These are phyloP conservation scores for Mesoclemmys tuberculata DNA, from an alignment of 2,113 vertebrate species.

Conservation along the genomic window DNA sequence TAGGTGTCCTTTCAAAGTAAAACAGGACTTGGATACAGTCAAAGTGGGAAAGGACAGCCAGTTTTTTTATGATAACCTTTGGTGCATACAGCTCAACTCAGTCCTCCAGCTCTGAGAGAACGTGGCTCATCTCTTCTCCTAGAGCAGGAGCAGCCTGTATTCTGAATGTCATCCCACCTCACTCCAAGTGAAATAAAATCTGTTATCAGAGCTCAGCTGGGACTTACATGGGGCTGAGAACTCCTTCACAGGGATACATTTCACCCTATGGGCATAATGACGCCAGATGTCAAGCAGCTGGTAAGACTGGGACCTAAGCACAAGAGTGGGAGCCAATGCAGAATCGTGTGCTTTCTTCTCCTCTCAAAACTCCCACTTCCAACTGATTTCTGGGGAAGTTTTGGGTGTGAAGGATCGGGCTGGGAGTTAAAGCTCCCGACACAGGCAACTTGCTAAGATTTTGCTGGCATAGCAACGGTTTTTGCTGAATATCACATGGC, in stretches of 20 bases:
- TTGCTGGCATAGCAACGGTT: neutral
- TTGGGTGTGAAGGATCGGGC: neutral
- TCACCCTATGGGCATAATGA: neutral
- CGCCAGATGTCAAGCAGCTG: neutral
- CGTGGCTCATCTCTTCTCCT: constrained; percentile 16
- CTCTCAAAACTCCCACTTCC: neutral
- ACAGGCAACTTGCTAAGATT: neutral
- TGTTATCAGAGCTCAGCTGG: constrained; percentile 49
- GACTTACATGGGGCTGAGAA: neutral
- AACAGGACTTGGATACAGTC: constrained; percentile 38
- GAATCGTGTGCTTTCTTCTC: neutral
- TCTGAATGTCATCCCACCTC: neutral
- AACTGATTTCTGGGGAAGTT: neutral
- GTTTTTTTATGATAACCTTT: constrained; percentile 38
- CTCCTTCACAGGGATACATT: neutral
- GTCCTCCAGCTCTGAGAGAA: constrained; percentile 1
- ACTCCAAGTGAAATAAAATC: constrained; percentile 52
- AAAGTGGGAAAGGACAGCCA: constrained; percentile 22
- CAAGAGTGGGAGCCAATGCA: neutral
- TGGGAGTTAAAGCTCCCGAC: neutral
- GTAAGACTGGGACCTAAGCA: neutral
- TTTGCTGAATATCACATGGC: neutral
- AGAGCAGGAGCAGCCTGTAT: constrained; percentile 59
- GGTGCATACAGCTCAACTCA: constrained; percentile 26
- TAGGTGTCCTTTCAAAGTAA: constrained; percentile 52